Evolutionary conservation across 2,888 invertebrate species (phyloP), one percentile per base, ranked within the genome.

Genomic region (Petrophora chlorosata): DNA sequence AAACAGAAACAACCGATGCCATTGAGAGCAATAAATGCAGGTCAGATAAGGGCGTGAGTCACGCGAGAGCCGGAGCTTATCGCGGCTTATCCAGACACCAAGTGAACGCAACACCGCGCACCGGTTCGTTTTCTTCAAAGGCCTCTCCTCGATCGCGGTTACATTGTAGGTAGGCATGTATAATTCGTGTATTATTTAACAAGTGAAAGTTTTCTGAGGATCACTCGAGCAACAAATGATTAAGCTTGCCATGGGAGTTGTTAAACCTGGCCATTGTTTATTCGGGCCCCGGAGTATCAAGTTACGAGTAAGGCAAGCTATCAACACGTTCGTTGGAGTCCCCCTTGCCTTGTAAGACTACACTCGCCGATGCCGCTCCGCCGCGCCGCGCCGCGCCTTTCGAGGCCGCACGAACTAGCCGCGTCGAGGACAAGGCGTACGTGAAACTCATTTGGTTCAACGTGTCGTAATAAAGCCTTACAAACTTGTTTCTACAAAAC

Each of bases 151-250:
- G n/a, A n/a, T n/a, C 19, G 4, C 4, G 4, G 19, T 1, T 5
- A 19, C 1, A 1, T 1, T 19, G 2, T 7, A 1, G 1, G 4
- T 19, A 19, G 19, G 19, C 2, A 1, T 7, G n/a, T n/a, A n/a
- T n/a, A n/a, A n/a, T n/a, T n/a, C n/a, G n/a, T n/a, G n/a, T n/a
- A n/a, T n/a, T n/a, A n/a, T n/a, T n/a, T 15, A 0, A n/a, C 10
- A 26, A 25, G 50, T 44, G 44, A 50, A 40, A 44, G 43, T 49
- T 29, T 28, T 8, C 14, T 19, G 39, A 29, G 13, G 30, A 40
- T 34, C 44, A 12, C 28, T 43, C 38, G 26, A 50, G 19, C 44
- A 8, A 30, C 16, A 30, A 41, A 48, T 26, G n/a, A 29, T 14
- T 1, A 22, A 35, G 3, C 23, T 28, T 23, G 15, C 10, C 22